A percentile compares a stretch with the other conserved stretches of the same genome.
phyloP scores from a whole-genome alignment of 2,888 invertebrate species.

The Orchesellides sinensis region DNA sequence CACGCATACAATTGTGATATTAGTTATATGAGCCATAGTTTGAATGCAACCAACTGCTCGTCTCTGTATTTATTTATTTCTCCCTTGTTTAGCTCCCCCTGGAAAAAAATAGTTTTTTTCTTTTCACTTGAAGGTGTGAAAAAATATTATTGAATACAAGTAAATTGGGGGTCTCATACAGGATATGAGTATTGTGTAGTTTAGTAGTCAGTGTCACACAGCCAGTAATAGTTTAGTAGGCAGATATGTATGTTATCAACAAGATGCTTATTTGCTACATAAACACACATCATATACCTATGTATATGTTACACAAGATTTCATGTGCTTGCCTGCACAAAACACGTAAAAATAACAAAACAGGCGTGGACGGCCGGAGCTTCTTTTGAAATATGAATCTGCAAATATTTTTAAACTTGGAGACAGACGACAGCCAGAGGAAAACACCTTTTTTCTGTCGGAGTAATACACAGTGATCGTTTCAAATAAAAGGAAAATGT shows the following conservation, averaged over 20 bases:
- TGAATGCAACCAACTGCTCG: neutral
- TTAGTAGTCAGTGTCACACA: too few species aligned
- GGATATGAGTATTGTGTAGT: constrained; percentile 7
- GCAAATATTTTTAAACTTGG: constrained; percentile 73
- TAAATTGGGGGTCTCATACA: constrained; percentile 51
- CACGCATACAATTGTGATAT: constrained; percentile 33
- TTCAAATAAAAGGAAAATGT: constrained; percentile 54
- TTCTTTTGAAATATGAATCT: constrained; percentile 74
- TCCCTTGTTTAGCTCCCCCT: constrained; percentile 45
- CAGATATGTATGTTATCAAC: constrained; percentile 4
- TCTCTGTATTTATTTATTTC: constrained; percentile 49
- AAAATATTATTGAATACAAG: constrained; percentile 29
- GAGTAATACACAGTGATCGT: constrained; percentile 37
- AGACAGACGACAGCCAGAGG: constrained; percentile 52
- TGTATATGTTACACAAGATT: too few species aligned
- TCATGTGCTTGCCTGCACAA: too few species aligned
- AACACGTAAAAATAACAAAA: constrained; percentile 18
- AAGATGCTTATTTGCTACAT: neutral
- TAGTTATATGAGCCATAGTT: neutral
- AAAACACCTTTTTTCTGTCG: constrained; percentile 34
- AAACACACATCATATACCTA: neutral
- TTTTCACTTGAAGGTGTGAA: constrained; percentile 51
- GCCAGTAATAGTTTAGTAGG: too few species aligned
- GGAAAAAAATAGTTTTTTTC: constrained; percentile 30
- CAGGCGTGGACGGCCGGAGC: constrained; percentile 47